Percentiles rank a stretch among this genome's conserved stretches.
Evolutionary conservation across 1,140 invertebrate genomes (phyloP).

Genomic region (Psilanteris sp.): DNA sequence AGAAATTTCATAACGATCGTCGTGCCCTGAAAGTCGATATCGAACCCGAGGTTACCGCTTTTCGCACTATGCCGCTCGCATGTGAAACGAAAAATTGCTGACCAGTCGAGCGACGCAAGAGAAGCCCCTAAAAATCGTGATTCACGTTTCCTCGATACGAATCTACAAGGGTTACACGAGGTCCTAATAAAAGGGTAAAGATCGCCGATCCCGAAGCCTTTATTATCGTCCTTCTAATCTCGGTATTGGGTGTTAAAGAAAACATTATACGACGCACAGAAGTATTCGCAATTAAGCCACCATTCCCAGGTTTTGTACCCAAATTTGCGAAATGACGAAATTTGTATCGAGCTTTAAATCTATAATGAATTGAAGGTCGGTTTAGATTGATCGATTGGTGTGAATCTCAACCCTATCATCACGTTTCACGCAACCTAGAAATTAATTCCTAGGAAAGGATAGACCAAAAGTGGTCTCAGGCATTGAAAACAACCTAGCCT

Average conservation of each 20-base stretch:
- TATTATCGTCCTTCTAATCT: slow-evolving; percentile 50
- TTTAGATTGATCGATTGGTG: no score
- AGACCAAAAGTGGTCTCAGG: no score
- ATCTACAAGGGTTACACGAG: slow-evolving; percentile 49
- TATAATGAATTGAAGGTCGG: no score
- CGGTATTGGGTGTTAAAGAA: slow-evolving; percentile 44
- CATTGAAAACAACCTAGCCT: no score
- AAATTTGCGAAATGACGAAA: slow-evolving; percentile 8
- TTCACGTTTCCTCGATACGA: slow-evolving; percentile 43
- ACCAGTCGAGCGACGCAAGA: neutral
- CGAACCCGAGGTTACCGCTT: slow-evolving; percentile 20
- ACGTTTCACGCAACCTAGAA: no score
- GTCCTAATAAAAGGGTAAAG: slow-evolving; percentile 50
- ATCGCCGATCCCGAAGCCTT: slow-evolving; percentile 37
- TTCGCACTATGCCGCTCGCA: slow-evolving; percentile 41
- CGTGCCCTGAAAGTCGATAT: slow-evolving; percentile 29
- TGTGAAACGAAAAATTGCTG: slow-evolving; percentile 22
- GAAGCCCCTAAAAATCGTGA: slow-evolving; percentile 27
- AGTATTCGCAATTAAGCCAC: slow-evolving; percentile 17
- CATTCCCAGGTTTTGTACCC: slow-evolving; percentile 13
- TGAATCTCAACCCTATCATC: no score
- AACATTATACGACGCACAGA: slow-evolving; percentile 29
- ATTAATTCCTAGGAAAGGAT: no score
- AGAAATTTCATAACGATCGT: slow-evolving; percentile 43
- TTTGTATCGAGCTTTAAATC: no score